A percentile compares a stretch with the other conserved stretches of the same genome.
Evolutionary conservation across 2,113 vertebrate species (phyloP).

Genomic region (Setophaga coronata): DNA sequence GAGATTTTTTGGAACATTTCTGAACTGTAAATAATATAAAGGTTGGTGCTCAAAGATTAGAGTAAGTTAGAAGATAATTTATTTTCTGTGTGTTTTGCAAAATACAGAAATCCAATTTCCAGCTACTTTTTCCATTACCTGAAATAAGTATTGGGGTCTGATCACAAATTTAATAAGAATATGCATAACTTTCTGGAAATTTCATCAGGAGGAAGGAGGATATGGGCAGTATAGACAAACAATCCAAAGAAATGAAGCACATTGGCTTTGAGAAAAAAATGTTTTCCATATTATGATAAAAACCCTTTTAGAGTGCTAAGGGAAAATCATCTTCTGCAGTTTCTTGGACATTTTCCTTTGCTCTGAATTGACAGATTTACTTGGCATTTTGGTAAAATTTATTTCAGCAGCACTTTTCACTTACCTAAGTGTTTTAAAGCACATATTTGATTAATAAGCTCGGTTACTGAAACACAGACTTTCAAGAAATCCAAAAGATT

Average conservation of each 20-base stretch:
- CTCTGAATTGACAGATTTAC: background rate
- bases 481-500: background rate
- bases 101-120: slow-evolving; percentile 59
- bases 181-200: slow-evolving; percentile 7
- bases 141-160: slow-evolving; percentile 45
- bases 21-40: slow-evolving; percentile 52
- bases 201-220: background rate
- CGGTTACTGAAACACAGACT: background rate
- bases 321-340: background rate
- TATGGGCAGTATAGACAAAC: background rate
- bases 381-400: background rate
- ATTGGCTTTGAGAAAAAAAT: background rate
- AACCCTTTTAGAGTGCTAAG: background rate
- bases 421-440: background rate
- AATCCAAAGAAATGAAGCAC: background rate
- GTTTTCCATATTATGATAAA: background rate
- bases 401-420: background rate
- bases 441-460: background rate
- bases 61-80: slow-evolving; percentile 39
- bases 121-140: slow-evolving; percentile 60
- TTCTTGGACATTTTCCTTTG: background rate
- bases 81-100: slow-evolving; percentile 52
- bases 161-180: slow-evolving; percentile 47
- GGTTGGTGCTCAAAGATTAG: slow-evolving; percentile 32
- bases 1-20: slow-evolving; percentile 27